Evolutionary conservation across 2,797 vertebrate species (phyloP).

Genomic region (Pseudomugil tenellus): DNA sequence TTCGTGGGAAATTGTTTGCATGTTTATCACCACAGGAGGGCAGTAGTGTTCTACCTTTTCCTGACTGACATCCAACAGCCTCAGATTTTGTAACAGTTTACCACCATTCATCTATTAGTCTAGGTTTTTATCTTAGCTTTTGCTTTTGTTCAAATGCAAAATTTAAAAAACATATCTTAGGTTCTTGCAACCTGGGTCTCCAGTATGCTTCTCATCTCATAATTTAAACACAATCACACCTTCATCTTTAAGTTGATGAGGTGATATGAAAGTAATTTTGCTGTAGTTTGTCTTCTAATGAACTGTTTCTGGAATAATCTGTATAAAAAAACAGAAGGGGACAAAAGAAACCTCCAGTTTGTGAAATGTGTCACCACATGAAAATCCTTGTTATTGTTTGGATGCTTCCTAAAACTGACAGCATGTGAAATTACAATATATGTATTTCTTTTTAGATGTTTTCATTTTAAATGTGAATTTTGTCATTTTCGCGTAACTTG

Average conservation of each 20-base stretch:
- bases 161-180: constrained; percentile 12
- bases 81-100: constrained; percentile 32
- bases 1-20: constrained; percentile 16
- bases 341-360: constrained; percentile 10
- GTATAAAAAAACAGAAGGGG: neutral
- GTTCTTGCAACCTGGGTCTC: constrained; percentile 8
- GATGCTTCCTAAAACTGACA: constrained; percentile 27
- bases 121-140: constrained; percentile 20
- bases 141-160: constrained; percentile 31
- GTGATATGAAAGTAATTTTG: constrained; percentile 34
- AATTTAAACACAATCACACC: constrained; percentile 22
- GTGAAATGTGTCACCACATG: constrained; percentile 7
- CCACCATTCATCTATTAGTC: constrained; percentile 39
- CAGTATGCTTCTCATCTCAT: constrained; percentile 20
- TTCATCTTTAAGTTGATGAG: constrained; percentile 16
- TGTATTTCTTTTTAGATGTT: constrained; percentile 21
- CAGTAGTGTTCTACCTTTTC: constrained; percentile 71
- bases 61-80: constrained; percentile 9
- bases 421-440: constrained; percentile 26
- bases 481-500: constrained; percentile 30
- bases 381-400: constrained; percentile 21
- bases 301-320: constrained; percentile 18
- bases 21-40: constrained; percentile 69
- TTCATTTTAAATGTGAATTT: constrained; percentile 24
- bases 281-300: constrained; percentile 35